Conservation (phyloP, 1,140 invertebrate genomes). For the Apis cerana region DNA sequence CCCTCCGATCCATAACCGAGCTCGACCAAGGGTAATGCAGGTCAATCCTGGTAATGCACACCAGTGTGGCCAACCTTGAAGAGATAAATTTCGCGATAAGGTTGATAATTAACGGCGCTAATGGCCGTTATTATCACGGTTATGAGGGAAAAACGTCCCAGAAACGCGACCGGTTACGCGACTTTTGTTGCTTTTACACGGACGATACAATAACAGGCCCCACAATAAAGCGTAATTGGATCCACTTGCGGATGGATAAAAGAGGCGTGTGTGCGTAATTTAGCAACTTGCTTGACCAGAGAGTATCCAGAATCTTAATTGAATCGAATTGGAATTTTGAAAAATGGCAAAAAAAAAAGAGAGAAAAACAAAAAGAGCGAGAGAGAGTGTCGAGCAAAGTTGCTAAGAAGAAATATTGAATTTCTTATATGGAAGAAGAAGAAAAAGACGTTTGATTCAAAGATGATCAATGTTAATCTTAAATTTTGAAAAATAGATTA, state of each 20-base stretch:
- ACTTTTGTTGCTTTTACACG: not conserved
- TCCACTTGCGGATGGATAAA: not conserved
- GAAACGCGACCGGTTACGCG: not conserved
- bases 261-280: not conserved
- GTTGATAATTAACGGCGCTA: slow-evolving; percentile 40
- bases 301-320: too few species aligned
- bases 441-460: too few species aligned
- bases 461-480: too few species aligned
- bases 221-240: slow-evolving; percentile 3
- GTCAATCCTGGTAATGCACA: slow-evolving; percentile 29
- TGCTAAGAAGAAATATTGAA: too few species aligned
- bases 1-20: slow-evolving; percentile 1
- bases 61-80: slow-evolving; percentile 28
- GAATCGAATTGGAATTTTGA: too few species aligned
- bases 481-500: too few species aligned
- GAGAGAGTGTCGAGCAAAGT: too few species aligned
- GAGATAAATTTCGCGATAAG: slow-evolving; percentile 48
- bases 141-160: slow-evolving; percentile 33
- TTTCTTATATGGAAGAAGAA: too few species aligned
- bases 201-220: not conserved
- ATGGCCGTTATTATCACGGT: slow-evolving; percentile 34
- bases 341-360: too few species aligned
- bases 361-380: too few species aligned
- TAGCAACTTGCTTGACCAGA: too few species aligned
- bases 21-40: not conserved